Base-by-base conservation (phyloP, 2,797 vertebrate species). In the Myiotriccus ornatus region DNA sequence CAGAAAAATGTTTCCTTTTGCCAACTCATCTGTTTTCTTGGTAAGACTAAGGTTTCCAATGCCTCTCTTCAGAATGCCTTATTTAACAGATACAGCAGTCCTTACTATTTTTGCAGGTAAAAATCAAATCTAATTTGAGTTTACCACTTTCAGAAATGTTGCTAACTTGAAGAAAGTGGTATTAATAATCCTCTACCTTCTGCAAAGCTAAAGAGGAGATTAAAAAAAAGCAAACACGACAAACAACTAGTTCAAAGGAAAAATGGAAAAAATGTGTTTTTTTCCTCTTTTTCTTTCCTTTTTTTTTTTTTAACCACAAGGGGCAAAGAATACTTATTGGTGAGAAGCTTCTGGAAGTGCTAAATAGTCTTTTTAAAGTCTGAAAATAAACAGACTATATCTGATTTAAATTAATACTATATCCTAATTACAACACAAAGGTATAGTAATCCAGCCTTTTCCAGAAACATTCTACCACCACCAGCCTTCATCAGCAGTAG, bases 1-100 rank as follows among this genome's bases (percentile, higher is more conserved):
- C 7, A 63, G 67, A 90, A 94, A 50, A 89, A 71, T 47, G 50
- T 69, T 85, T 94, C 35, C 30, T 90, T 92, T 76, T 94, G 70
- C 79, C 91, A 96, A 92, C n/a, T 96, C 56, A 84, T 95, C 21
- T 75, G 25, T 73, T 88, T 74, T 74, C 69, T 94, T 74, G 84
- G 60, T 55, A 56, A 84, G 35, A 68, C 14, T 37, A 71, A 87
- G 21, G n/a, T 37, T 87, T 77, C 41, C 23, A 14, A 68, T 17
- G 39, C 23, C 10, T 84, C 39, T 89, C 32, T 68, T 81, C 62
- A 59, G 15, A 84, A 87, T 15, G 14, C 27, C 14, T 50, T 69
- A 32, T 28, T 85, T 78, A 95, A 89, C 19, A 84, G 25, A 60
- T 28, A 60, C 0, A 91, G 35, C 6, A 84, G n/a, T 39, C 55